Evolutionary conservation across 1,140 invertebrate species (phyloP).

Genomic region (Drosophila triauraria): DNA sequence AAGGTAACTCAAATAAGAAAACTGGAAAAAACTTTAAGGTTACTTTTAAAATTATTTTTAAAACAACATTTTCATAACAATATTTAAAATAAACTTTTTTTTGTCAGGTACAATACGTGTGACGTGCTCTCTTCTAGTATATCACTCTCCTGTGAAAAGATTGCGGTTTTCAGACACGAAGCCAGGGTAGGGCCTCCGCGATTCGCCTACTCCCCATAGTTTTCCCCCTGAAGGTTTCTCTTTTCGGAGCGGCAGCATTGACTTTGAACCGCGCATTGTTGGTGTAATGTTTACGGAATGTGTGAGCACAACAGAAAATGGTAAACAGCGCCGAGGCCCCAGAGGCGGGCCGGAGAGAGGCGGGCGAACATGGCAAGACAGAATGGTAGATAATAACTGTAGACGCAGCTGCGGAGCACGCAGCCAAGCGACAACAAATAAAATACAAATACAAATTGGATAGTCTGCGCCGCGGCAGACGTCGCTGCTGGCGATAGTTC

Average conservation of each 20-base stretch:
- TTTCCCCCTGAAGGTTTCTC: constrained; percentile 16
- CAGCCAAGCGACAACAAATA: constrained; percentile 56
- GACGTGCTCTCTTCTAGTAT: no score
- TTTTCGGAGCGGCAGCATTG: constrained; percentile 63
- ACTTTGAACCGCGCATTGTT: constrained; percentile 70
- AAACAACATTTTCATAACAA: no score
- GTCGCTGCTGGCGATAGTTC: constrained; percentile 30
- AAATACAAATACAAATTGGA: constrained; percentile 73
- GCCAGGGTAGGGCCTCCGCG: background rate
- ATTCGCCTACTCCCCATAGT: background rate
- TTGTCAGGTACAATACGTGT: no score
- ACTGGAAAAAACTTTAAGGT: no score
- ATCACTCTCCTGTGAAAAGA: no score
- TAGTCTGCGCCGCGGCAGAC: constrained; percentile 31
- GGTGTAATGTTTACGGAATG: constrained; percentile 78
- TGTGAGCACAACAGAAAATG: constrained; percentile 79
- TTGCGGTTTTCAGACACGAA: no score
- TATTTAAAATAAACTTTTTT: no score
- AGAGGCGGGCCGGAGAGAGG: background rate
- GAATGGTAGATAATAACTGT: constrained; percentile 64
- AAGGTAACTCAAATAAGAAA: background rate
- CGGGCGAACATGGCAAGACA: constrained; percentile 2
- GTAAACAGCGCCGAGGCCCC: constrained; percentile 39
- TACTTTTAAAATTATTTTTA: background rate
- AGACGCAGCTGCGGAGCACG: constrained; percentile 27